These are phyloP conservation scores for Zeuzera pyrina DNA, from an alignment of 2,888 invertebrate species.

Conservation along the genomic window DNA sequence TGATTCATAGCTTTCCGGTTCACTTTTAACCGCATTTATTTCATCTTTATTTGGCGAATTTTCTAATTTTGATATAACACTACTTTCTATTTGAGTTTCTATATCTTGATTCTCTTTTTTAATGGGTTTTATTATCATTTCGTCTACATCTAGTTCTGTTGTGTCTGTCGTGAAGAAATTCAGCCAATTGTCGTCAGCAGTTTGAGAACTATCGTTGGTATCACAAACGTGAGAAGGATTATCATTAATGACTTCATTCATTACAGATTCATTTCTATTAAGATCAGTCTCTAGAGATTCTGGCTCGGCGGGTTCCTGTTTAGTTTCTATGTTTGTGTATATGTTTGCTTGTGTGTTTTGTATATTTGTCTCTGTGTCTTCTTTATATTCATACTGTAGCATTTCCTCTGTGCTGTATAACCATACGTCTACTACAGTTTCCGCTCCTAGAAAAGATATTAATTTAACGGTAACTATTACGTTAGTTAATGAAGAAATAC, in stretches of 20 bases:
- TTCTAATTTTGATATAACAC: background rate
- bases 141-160: constrained; percentile 51
- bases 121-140: constrained; percentile 52
- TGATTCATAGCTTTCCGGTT: too few relatives aligned
- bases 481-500: too few relatives aligned
- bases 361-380: too few relatives aligned
- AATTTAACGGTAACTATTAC: too few relatives aligned
- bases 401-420: constrained; percentile 66
- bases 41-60: too few relatives aligned
- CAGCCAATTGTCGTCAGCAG: constrained; percentile 51
- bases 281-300: background rate
- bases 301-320: constrained; percentile 2
- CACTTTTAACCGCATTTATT: too few relatives aligned
- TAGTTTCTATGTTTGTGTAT: constrained; percentile 1
- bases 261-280: constrained; percentile 9
- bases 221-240: too few relatives aligned
- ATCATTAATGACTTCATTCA: constrained; percentile 10
- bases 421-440: constrained; percentile 85
- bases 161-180: constrained; percentile 54
- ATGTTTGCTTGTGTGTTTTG: background rate
- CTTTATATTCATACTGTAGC: constrained; percentile 46
- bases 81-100: background rate
- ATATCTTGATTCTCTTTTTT: constrained; percentile 14
- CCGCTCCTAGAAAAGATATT: constrained; percentile 81
- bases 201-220: constrained; percentile 14